These are phyloP conservation scores for Calyptomena viridis DNA, from an alignment of 2,113 vertebrate species.

Conservation along the genomic window DNA sequence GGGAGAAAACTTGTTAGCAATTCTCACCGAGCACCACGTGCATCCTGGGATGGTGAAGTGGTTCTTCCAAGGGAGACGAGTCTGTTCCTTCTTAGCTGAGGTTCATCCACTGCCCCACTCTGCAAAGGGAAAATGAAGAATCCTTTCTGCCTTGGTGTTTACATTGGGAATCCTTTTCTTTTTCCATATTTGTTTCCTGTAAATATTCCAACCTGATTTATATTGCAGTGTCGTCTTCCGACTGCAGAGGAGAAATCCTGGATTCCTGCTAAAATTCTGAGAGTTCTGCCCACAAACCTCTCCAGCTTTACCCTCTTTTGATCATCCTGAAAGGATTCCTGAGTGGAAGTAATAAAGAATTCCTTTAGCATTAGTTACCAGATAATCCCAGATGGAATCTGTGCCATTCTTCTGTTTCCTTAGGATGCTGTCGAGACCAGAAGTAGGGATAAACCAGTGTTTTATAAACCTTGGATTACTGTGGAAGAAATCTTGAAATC, in stretches of 20 bases:
- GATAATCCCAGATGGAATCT: conserved; percentile 8
- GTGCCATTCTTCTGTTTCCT: conserved; percentile 34
- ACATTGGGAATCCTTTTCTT: conserved; percentile 50
- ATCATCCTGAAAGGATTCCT: conserved; percentile 12
- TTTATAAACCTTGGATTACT: conserved; percentile 43
- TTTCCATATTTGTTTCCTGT: conserved; percentile 29
- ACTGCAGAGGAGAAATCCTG: conserved; percentile 27
- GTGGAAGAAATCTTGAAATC: conserved; percentile 60
- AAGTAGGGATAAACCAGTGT: conserved; percentile 30
- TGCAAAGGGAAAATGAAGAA: conserved; percentile 70
- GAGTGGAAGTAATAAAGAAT: conserved; percentile 19
- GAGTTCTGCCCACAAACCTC: conserved; percentile 15
- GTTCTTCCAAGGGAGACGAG: conserved; percentile 42
- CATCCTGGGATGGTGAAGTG: conserved; percentile 49
- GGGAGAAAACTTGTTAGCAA: conserved; percentile 22
- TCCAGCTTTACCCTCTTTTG: background rate
- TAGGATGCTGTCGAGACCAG: background rate
- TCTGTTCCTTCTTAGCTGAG: conserved; percentile 34
- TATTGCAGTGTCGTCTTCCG: conserved; percentile 42
- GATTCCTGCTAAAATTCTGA: background rate
- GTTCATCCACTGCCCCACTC: conserved; percentile 31
- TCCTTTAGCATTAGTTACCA: conserved; percentile 14
- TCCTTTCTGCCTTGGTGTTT: conserved; percentile 54
- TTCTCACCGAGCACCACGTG: background rate
- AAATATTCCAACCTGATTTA: conserved; percentile 22